Conservation (phyloP, 2,113 vertebrate genomes). For the Syrrhaptes paradoxus region DNA sequence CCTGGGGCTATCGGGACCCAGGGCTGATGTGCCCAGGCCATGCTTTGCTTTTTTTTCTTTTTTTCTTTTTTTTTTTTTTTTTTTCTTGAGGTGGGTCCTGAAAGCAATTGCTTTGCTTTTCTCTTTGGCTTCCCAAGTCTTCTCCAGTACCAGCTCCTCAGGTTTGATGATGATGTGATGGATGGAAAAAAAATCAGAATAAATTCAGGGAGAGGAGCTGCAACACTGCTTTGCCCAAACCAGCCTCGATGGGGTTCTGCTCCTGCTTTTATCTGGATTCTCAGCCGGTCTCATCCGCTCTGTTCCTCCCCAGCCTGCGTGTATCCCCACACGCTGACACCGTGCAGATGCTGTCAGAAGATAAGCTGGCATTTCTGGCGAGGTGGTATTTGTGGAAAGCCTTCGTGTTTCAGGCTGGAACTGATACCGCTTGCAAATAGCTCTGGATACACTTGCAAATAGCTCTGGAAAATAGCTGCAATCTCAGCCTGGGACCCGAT, state of each 20-base stretch:
- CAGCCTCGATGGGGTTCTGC: background rate
- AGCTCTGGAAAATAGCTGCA: background rate
- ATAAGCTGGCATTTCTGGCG: background rate
- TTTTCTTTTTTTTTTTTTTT: background rate
- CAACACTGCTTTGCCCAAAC: background rate
- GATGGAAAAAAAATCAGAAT: background rate
- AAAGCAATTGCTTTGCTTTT: background rate
- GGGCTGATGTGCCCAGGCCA: background rate
- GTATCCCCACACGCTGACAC: background rate
- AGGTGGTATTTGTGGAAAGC: background rate
- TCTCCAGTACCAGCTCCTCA: background rate
- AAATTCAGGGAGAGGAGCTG: background rate
- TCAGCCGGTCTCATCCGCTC: fast-evolving
- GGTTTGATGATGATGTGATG: fast-evolving
- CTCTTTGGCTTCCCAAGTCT: background rate
- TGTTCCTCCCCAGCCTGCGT: background rate
- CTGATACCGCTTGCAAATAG: background rate
- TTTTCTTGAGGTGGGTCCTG: background rate
- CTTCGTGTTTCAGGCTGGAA: background rate
- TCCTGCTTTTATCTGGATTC: background rate
- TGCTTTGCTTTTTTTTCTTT: background rate
- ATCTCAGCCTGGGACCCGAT: background rate
- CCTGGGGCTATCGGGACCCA: background rate
- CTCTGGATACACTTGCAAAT: background rate
- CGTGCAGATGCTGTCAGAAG: background rate